These are phyloP conservation scores for Helicoverpa zea DNA, from an alignment of 1,140 invertebrate species.

Conservation along the genomic window DNA sequence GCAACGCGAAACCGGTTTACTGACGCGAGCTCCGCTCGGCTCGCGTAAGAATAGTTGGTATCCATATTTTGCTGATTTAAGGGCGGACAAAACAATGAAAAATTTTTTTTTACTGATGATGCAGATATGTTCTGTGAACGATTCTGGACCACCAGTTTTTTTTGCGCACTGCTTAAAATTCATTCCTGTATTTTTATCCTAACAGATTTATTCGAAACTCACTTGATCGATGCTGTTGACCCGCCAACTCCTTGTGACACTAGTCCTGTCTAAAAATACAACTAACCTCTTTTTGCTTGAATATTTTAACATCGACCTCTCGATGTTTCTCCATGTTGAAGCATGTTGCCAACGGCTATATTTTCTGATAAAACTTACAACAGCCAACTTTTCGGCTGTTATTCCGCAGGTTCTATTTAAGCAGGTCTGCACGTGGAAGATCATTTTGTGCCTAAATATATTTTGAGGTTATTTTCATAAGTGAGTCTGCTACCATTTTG, in stretches of 20 bases:
- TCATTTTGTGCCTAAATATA: conserved; percentile 1
- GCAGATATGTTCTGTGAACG: no score
- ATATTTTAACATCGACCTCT: conserved; percentile 41
- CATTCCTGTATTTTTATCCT: not conserved
- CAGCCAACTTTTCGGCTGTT: conserved; percentile 1
- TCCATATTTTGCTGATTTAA: no score
- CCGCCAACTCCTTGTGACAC: conserved; percentile 25
- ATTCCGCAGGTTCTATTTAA: not conserved
- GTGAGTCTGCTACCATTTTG: no score
- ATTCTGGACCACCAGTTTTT: no score
- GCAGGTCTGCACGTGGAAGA: not conserved
- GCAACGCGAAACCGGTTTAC: no score
- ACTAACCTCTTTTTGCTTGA: conserved; percentile 45
- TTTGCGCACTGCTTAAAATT: no score
- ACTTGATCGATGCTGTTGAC: conserved; percentile 46
- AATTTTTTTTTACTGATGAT: no score
- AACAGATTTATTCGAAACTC: conserved; percentile 29
- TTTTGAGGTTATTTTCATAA: not conserved
- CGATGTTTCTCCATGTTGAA: conserved; percentile 25
- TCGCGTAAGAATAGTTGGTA: no score
- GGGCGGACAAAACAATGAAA: no score
- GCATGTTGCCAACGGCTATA: conserved; percentile 26
- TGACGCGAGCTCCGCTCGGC: no score
- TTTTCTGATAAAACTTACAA: conserved; percentile 23
- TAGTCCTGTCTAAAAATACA: conserved; percentile 33